Conservation (phyloP, 2,888 invertebrate genomes). For the Prenolepis imparis region DNA sequence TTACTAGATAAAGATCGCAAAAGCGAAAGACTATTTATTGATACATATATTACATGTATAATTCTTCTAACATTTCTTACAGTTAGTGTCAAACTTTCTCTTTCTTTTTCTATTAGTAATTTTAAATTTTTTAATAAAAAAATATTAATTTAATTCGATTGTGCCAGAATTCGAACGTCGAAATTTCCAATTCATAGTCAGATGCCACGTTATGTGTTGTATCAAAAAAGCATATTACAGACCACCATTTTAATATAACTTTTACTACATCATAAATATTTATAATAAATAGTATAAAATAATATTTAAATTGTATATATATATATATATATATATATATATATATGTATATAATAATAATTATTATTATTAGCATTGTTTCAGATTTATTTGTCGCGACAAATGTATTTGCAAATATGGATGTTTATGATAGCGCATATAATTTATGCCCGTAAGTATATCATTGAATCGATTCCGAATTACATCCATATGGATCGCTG, state of each 20-base stretch:
- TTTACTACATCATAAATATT: neutral
- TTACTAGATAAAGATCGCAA: no score
- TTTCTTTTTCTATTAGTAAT: neutral
- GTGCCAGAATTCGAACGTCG: slow-evolving; percentile 89
- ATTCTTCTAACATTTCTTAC: no score
- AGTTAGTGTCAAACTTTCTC: no score
- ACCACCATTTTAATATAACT: neutral
- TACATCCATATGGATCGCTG: neutral
- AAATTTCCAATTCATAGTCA: slow-evolving; percentile 91
- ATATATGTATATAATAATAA: no score
- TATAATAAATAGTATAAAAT: neutral
- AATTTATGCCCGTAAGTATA: slow-evolving; percentile 68
- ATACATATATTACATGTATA: no score
- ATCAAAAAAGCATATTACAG: slow-evolving; percentile 87
- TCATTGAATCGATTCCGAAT: neutral
- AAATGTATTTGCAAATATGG: slow-evolving; percentile 71
- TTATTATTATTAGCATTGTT: slow-evolving; percentile 39
- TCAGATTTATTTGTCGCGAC: slow-evolving; percentile 59
- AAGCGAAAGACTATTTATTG: no score
- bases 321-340: neutral
- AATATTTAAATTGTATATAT: neutral
- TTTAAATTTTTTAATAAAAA: slow-evolving; percentile 5
- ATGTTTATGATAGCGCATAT: slow-evolving; percentile 64
- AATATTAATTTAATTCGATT: slow-evolving; percentile 84
- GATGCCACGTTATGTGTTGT: slow-evolving; percentile 91